Conservation (phyloP, 2,113 vertebrate genomes). For the Hippocampus zosterae region DNA sequence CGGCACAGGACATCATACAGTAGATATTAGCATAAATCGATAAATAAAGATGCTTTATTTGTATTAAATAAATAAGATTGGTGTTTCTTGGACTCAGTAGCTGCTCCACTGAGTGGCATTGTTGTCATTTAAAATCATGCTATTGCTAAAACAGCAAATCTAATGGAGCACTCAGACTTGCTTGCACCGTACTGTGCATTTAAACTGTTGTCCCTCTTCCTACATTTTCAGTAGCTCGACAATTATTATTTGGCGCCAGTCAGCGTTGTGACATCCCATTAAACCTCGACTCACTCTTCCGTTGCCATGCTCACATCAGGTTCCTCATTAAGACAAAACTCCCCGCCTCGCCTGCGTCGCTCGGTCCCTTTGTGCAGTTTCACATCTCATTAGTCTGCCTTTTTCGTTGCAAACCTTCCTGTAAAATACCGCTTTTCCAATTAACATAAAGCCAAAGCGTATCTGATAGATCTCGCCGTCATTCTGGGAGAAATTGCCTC, state of each 20-base stretch:
- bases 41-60: neutral
- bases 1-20: too few species aligned
- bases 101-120: neutral
- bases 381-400: slow-evolving; percentile 28
- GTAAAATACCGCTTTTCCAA: slow-evolving; percentile 13
- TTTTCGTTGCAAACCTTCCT: slow-evolving; percentile 9
- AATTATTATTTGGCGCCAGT: neutral
- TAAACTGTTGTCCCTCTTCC: neutral
- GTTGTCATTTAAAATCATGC: neutral
- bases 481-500: neutral
- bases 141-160: neutral
- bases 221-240: neutral
- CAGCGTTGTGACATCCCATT: neutral
- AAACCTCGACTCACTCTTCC: slow-evolving; percentile 10
- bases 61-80: neutral
- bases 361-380: slow-evolving; percentile 13
- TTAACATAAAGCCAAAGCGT: neutral
- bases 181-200: neutral
- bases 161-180: neutral
- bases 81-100: neutral
- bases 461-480: slow-evolving; percentile 1
- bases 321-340: slow-evolving; percentile 33
- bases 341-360: slow-evolving; percentile 25
- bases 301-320: slow-evolving; percentile 14
- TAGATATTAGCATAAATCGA: too few species aligned